Conservation (phyloP, 1,140 invertebrate species). For the Bombus breviceps region DNA sequence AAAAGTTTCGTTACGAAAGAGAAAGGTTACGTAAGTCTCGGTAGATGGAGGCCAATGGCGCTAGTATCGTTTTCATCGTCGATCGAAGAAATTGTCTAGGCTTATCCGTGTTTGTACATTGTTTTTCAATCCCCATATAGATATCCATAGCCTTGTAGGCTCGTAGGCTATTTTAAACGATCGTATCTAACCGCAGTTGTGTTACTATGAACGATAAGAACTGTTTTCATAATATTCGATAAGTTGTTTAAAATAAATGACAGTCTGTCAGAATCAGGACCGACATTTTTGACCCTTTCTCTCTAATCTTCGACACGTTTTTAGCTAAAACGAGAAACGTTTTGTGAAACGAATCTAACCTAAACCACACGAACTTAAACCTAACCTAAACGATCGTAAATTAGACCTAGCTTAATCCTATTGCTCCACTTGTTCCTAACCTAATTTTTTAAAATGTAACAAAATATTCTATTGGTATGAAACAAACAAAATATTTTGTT, state of each 20-base stretch:
- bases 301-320: not conserved
- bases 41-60: not conserved
- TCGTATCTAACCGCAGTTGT: not conserved
- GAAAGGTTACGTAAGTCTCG: not conserved
- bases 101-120: not conserved
- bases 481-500: no score
- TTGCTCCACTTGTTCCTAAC: no score
- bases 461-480: no score
- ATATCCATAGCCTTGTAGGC: not conserved
- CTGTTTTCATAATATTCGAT: slow-evolving; percentile 8
- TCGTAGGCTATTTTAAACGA: not conserved
- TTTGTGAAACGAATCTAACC: not conserved
- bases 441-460: no score
- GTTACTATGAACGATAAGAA: not conserved
- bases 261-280: fast-evolving
- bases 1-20: not conserved
- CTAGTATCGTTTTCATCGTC: not conserved
- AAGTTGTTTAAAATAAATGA: not conserved
- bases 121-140: not conserved
- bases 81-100: not conserved
- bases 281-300: not conserved
- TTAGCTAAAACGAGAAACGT: not conserved
- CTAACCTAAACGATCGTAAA: not conserved
- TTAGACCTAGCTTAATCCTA: not conserved
- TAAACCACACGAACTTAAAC: not conserved